Percentiles rank a stretch among this genome's conserved stretches.
These are phyloP conservation scores for Pinctada fucata DNA, from an alignment of 2,888 invertebrate genomes.

Conservation along the genomic window DNA sequence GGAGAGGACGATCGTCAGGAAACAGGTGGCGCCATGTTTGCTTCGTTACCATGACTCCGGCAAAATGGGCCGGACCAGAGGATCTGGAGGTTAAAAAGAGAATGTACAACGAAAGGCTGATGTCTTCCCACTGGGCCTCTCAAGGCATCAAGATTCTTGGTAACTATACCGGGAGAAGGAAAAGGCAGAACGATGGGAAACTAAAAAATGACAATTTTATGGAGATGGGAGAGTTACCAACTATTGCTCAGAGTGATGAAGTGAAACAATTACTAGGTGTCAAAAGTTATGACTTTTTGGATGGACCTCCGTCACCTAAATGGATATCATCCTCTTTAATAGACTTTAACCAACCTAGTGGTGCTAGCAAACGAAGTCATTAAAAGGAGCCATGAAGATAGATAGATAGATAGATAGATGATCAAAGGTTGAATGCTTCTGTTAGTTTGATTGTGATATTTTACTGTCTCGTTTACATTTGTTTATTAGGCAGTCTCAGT, in stretches of 20 bases:
- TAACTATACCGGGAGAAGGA: slow-evolving; percentile 21
- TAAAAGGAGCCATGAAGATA: no score
- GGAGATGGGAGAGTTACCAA: slow-evolving; percentile 42
- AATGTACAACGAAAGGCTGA: slow-evolving; percentile 49
- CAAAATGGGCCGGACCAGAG: slow-evolving; percentile 56
- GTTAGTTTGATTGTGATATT: no score
- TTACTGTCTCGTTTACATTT: no score
- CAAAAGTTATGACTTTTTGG: slow-evolving; percentile 46
- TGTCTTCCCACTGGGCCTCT: slow-evolving; percentile 62
- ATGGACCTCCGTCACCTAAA: slow-evolving; percentile 44
- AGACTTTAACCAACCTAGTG: no score
- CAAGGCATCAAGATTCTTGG: slow-evolving; percentile 38
- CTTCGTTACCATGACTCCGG: slow-evolving; percentile 66
- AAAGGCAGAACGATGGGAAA: background rate
- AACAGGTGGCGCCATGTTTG: slow-evolving; percentile 62
- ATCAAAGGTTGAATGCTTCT: no score
- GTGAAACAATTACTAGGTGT: slow-evolving; percentile 47
- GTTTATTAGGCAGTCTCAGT: no score
- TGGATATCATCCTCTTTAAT: no score
- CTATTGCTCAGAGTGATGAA: slow-evolving; percentile 46
- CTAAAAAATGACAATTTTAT: slow-evolving; percentile 10
- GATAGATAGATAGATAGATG: no score
- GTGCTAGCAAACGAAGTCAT: no score
- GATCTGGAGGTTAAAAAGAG: slow-evolving; percentile 49
- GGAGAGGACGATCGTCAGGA: slow-evolving; percentile 43